Base-by-base conservation (phyloP, 2,888 invertebrate genomes). In the Hirtodrosophila trivittata region DNA sequence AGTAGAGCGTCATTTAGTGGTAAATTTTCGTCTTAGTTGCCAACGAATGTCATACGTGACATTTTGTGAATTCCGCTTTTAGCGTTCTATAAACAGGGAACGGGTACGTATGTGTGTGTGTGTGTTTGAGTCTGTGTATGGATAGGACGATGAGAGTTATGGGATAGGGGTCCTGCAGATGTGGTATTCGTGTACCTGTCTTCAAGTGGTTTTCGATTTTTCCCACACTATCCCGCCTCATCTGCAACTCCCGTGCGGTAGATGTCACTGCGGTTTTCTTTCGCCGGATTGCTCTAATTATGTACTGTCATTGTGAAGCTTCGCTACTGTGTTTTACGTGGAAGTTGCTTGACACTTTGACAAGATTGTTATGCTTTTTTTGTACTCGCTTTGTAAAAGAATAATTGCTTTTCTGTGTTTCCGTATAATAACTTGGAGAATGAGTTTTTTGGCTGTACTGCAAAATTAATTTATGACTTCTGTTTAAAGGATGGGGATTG, bases 31-130 rank as follows among this genome's bases (percentile, higher is more conserved):
- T 66, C 84, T 80, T 77, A 73, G 70, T 84, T 81, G 69, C 73
- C 75, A 75, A 65, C 77, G 80, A 77, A 63, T 77, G 66, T 69
- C 77, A 81, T 70, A 82, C 82, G 85, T 82, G 85, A 82, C 85
- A 82, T 82, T 82, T 82, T 82, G 67, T 55, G 57, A 75, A 82
- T 85, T 82, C 72, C 69, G 65, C 59, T 82, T 80, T 71, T 59
- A 59, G 70, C 66, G 72, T 74, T 74, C 66, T 58, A n/a, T n/a
- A n/a, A n/a, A n/a, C n/a, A n/a, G n/a, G n/a, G n/a, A n/a, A n/a
- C n/a, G n/a, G n/a, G n/a, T n/a, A n/a, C n/a, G n/a, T n/a, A n/a
- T n/a, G n/a, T n/a, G n/a, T n/a, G n/a, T n/a, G n/a, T 54, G 38
- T 39, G 28, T 30, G 30, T 49, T n/a, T 21, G 32, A 25, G 25